These are phyloP conservation scores for Sarcoramphus papa DNA, from an alignment of 2,797 vertebrate genomes.

Conservation along the genomic window DNA sequence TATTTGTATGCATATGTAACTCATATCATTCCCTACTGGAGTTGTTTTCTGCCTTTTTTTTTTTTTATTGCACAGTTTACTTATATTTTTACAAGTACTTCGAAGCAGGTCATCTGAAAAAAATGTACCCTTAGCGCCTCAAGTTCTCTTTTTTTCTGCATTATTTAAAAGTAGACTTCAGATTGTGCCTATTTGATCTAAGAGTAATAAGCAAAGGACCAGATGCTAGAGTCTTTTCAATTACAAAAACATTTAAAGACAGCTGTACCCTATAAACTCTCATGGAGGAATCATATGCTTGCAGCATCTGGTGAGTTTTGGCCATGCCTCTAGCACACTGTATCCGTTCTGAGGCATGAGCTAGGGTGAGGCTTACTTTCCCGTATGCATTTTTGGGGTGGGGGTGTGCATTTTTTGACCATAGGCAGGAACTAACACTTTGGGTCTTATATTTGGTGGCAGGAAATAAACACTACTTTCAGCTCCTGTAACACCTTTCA, in stretches of 20 bases:
- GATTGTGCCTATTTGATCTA: constrained; percentile 16
- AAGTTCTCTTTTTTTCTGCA: background rate
- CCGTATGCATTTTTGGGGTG: background rate
- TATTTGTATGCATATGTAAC: background rate
- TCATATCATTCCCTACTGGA: background rate
- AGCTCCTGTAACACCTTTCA: background rate
- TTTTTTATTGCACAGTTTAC: background rate
- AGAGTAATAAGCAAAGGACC: constrained; percentile 67
- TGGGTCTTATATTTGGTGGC: background rate
- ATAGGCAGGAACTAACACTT: background rate
- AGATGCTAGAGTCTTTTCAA: constrained; percentile 70
- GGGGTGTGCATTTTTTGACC: background rate
- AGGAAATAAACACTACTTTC: background rate
- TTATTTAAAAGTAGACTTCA: constrained; percentile 65
- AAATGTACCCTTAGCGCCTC: background rate
- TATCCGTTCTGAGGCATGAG: constrained; percentile 44
- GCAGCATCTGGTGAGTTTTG: constrained; percentile 67
- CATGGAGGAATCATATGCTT: constrained; percentile 69
- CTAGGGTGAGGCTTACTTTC: constrained; percentile 24
- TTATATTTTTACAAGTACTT: background rate
- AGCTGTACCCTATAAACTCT: constrained; percentile 72
- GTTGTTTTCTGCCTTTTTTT: background rate
- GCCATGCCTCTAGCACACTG: constrained; percentile 19
- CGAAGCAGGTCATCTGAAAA: background rate
- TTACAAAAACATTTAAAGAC: constrained; percentile 68